phyloP scores from a whole-genome alignment of 2,113 vertebrate species.

The Eclectus roratus region DNA sequence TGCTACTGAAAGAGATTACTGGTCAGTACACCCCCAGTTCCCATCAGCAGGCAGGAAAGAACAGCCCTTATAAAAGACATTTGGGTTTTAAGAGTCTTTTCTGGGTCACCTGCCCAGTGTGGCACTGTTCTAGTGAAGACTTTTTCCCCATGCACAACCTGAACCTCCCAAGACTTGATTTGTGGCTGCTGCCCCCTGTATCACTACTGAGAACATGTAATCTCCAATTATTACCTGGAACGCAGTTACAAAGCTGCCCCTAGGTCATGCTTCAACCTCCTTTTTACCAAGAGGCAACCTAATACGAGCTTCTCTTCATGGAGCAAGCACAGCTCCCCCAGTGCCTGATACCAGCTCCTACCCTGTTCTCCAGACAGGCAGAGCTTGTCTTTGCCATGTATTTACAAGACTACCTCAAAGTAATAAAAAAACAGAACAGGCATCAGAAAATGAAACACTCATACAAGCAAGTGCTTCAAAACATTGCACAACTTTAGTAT shows the following conservation, averaged over 20 bases:
- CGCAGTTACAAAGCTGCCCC: background rate
- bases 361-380: background rate
- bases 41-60: background rate
- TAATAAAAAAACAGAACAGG: background rate
- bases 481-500: background rate
- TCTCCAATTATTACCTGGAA: background rate
- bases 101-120: background rate
- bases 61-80: background rate
- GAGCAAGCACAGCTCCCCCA: background rate
- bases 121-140: rapidly evolving
- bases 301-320: background rate
- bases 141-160: background rate
- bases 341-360: background rate
- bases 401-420: background rate
- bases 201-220: background rate
- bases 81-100: background rate
- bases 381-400: background rate
- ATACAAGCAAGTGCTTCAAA: background rate
- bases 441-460: background rate
- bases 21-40: background rate
- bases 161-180: background rate
- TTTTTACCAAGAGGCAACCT: background rate
- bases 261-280: background rate
- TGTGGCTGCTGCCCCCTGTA: background rate
- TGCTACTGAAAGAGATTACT: background rate